Evolutionary conservation across 2,888 invertebrate species (phyloP), one percentile per base, ranked within the genome.

Genomic region (Byasa hedistus): DNA sequence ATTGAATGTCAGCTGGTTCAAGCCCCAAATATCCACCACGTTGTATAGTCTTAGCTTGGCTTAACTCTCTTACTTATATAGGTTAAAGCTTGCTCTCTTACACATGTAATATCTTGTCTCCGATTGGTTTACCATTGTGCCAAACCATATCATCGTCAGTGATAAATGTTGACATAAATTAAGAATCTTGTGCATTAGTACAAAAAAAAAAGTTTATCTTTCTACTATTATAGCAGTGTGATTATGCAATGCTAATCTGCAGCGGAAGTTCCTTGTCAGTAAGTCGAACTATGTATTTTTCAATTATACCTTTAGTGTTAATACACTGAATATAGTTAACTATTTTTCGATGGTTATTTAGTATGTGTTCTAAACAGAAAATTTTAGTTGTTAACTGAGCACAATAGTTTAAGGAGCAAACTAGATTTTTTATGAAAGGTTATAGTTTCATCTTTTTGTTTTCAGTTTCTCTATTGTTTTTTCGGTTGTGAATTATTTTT

Each of bases 341-440:
- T 89, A 89, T 90, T 89, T 90, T 91, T 89, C 86, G 89, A 91
- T 79, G 81, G 82, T 86, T 87, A 87, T 89, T 88, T 81, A 70
- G 69, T 79, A 80, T 85, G 83, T 83, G 80, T 84, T 86, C 77
- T 77, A 76, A 79, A 82, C 80, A 81, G 79, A 80, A 79, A 82
- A 79, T 81, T 84, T 85, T 81, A 83, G 79, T 87, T 86, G 81
- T 72, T 82, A 81, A 81, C 76, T 84, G 85, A 88, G 89, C 90
- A 89, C 89, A 90, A 91, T 89, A 89, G 79, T 79, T 72, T 71
- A 87, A 86, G 86, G 83, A 83, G 10, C 1, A 21, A 84, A 52
- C n/a, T 85, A 86, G 84, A 83, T 81, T 81, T 77, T 44, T 82
- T 81, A 80, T 75, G 79, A 68, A 82, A 82, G n/a, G 81, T 82